phyloP scores from a whole-genome alignment of 1,140 invertebrate species.

The Drosophila tani region DNA sequence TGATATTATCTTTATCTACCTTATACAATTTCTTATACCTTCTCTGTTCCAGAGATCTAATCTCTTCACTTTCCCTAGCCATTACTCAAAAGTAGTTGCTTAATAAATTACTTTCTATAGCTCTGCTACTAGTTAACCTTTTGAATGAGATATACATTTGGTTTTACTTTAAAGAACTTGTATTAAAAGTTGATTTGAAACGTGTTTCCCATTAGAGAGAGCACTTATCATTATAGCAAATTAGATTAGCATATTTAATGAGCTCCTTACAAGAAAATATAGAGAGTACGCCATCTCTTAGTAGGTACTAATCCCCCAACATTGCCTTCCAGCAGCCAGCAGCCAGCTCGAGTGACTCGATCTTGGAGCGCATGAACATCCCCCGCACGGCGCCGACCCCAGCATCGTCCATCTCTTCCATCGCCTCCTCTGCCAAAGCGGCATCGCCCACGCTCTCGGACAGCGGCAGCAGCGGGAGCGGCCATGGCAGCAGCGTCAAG shows the following conservation, averaged over 20 bases:
- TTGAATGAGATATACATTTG: neutral
- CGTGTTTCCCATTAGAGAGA: neutral
- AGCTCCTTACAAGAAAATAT: constrained; percentile 3
- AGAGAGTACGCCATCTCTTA: neutral
- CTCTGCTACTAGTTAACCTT: constrained; percentile 3
- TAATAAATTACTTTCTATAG: neutral
- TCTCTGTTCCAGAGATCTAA: neutral
- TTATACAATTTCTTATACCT: neutral
- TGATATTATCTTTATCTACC: no score
- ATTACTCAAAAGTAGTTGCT: neutral
- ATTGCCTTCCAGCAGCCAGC: constrained; percentile 25
- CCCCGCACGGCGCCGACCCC: constrained; percentile 47
- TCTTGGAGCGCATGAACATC: constrained; percentile 80
- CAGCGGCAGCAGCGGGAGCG: constrained; percentile 55
- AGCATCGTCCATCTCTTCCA: constrained; percentile 21
- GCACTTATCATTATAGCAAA: neutral
- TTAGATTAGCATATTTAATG: constrained; percentile 15
- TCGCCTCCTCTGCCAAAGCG: constrained; percentile 43
- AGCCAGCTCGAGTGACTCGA: constrained; percentile 62
- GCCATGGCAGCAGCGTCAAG: constrained; percentile 63
- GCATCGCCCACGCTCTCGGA: constrained; percentile 81
- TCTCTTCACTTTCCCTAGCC: neutral
- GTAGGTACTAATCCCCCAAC: constrained; percentile 12
- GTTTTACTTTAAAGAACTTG: neutral
- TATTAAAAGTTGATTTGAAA: constrained; percentile 1